Evolutionary conservation across 2,797 vertebrate species (phyloP), one percentile per base, ranked within the genome.

Genomic region (Enteromius afrohamiltoni): DNA sequence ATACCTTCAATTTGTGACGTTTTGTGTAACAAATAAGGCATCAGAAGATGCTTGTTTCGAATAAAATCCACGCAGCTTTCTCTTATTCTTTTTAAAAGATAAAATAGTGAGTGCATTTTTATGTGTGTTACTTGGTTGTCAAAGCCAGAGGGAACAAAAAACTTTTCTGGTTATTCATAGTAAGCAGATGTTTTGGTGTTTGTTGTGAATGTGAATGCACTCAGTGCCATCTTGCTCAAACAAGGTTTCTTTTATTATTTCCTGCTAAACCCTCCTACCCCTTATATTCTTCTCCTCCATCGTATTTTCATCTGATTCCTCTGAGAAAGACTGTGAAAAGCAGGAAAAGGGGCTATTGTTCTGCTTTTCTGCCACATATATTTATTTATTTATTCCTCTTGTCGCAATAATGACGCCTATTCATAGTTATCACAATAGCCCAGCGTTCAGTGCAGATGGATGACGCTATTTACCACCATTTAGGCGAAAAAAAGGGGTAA

Each of bases 391-490:
- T 89, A 88, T 88, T 89, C 88, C 69, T 80, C 85, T 88, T 85
- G 34, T 81, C 31, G 45, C 86, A 69, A 92, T 92, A 92, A 93
- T 93, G 91, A 77, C 0, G 80, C 87, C 92, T 90, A 94, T 94
- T 94, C 93, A 95, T 76, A n/a, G 84, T 76, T 7, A 75, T 85
- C 89, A 94, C 93, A 95, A 93, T 93, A 88, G 92, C 82, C 84
- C 86, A 88, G 86, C 88, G 83, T 87, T 89, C 84, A 86, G 89
- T 89, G 90, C 91, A 91, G 92, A 92, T 89, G 89, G 83, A 83
- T 90, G 86, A 86, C 88, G 90, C 92, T 91, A 92, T 94, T 94
- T 94, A 93, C 85, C 79, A 92, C 90, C 85, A 11, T 90, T 91
- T 80, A 88, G 85, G 86, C 68, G 65, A 51, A 53, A 86, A 62